These are phyloP conservation scores for Lutjanus campechanus DNA, from an alignment of 2,797 vertebrate genomes.

Conservation along the genomic window DNA sequence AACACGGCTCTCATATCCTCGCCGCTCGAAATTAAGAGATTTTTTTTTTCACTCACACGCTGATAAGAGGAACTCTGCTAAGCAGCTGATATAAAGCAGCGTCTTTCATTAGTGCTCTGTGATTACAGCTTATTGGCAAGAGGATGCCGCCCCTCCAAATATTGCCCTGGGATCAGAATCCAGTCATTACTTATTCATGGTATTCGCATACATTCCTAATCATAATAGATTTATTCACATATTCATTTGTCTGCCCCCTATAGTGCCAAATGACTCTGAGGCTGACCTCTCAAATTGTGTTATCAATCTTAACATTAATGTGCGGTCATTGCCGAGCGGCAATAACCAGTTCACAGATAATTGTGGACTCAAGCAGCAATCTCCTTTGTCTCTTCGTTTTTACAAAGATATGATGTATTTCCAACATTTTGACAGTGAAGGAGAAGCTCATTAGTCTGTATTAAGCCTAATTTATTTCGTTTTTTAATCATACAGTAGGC, in stretches of 20 bases:
- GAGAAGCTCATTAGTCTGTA: conserved; percentile 33
- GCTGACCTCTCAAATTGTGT: conserved; percentile 61
- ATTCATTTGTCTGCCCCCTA: conserved; percentile 61
- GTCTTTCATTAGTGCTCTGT: conserved; percentile 70
- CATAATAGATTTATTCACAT: conserved; percentile 66
- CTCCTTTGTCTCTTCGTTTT: conserved; percentile 34
- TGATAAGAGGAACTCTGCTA: conserved; percentile 69
- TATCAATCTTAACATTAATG: conserved; percentile 69
- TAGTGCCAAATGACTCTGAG: conserved; percentile 65
- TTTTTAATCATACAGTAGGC: background rate
- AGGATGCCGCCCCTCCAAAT: conserved; percentile 54
- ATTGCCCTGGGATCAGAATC: conserved; percentile 55
- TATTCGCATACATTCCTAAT: conserved; percentile 66
- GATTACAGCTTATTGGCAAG: conserved; percentile 65
- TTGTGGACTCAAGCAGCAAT: conserved; percentile 38
- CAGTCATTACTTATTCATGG: conserved; percentile 65
- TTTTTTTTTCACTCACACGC: conserved; percentile 20
- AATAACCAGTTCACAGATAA: conserved; percentile 42
- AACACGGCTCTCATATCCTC: conserved; percentile 80
- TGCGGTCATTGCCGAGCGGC: conserved; percentile 31
- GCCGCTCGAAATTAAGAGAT: conserved; percentile 63
- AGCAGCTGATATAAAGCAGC: conserved; percentile 51
- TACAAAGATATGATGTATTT: conserved; percentile 13
- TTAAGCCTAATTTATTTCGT: conserved; percentile 16
- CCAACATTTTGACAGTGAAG: conserved; percentile 20